Base-by-base conservation (phyloP, 2,797 vertebrate genomes). In the Bovichtus variegatus region DNA sequence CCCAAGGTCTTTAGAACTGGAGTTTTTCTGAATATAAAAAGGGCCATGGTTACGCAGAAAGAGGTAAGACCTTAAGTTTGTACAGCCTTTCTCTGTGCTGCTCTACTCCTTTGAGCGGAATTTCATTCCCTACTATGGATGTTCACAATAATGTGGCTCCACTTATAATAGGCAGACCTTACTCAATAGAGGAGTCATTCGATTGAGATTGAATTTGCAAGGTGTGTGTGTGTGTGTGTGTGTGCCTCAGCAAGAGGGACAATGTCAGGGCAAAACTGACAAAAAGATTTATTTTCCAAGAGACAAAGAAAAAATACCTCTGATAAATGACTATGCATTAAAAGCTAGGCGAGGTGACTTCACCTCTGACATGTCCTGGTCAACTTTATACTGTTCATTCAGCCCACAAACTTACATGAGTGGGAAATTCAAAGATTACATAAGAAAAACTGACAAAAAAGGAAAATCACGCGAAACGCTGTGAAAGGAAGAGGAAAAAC, bases 221-320 rank as follows among this genome's bases (percentile, higher is more conserved):
- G 70, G 18, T 63, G 34, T 51, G 38, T 71, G 59, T 31, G 31
- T 34, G 34, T n/a, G n/a, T n/a, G n/a, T n/a, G n/a, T n/a, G n/a
- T n/a, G n/a, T n/a, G n/a, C n/a, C n/a, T 73, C n/a, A 54, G 47
- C 1, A 2, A 71, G 29, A 54, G 19, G 36, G 25, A 71, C 19
- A 66, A 85, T 87, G 80, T 88, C 86, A 89, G 73, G 79, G 80
- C 83, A 46, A 87, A 82, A 71, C 46, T 41, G n/a, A 72, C 40
- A 72, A 71, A 58, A 74, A 62, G 57, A 70, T 62, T 59, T 75
- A 61, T 75, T 83, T 85, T 76, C 23, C n/a, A 36, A 78, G 62
- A 75, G 43, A 18, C 61, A 62, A 55, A 58, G 10, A 58, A 19
- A 41, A 71, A 55, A 54, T 23, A n/a, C 12, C 21, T 40, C 27